phyloP scores from a whole-genome alignment of 2,113 vertebrate genomes.

The Pyxicephalus adspersus region DNA sequence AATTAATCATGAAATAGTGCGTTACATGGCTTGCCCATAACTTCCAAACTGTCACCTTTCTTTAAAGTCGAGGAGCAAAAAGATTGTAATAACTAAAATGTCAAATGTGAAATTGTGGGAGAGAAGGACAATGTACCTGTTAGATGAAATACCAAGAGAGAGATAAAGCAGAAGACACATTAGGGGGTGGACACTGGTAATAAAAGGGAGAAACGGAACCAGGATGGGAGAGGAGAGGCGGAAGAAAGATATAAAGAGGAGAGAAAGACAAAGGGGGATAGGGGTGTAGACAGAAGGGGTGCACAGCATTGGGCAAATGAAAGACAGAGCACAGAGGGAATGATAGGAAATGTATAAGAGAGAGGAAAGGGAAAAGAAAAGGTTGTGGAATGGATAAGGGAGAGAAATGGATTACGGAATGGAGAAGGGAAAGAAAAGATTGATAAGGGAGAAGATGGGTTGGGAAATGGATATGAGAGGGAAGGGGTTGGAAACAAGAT shows the following conservation, averaged over 20 bases:
- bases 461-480: neutral
- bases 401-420: neutral
- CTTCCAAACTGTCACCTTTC: neutral
- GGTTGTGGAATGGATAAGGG: neutral
- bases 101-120: neutral
- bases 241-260: neutral
- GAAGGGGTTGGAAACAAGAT: neutral
- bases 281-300: no score
- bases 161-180: neutral
- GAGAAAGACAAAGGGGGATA: neutral
- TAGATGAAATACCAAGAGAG: neutral
- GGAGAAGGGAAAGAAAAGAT: neutral
- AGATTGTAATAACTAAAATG: neutral
- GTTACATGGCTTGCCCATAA: neutral
- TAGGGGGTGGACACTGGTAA: neutral
- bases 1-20: neutral
- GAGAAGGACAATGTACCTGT: neutral
- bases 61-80: neutral
- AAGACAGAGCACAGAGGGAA: no score
- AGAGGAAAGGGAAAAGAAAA: neutral
- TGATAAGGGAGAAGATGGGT: neutral
- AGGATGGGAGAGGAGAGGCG: neutral
- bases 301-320: neutral
- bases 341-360: no score
- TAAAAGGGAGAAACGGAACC: neutral